phyloP scores from a whole-genome alignment of 2,888 invertebrate species.

The Chrysotoxum bicinctum region DNA sequence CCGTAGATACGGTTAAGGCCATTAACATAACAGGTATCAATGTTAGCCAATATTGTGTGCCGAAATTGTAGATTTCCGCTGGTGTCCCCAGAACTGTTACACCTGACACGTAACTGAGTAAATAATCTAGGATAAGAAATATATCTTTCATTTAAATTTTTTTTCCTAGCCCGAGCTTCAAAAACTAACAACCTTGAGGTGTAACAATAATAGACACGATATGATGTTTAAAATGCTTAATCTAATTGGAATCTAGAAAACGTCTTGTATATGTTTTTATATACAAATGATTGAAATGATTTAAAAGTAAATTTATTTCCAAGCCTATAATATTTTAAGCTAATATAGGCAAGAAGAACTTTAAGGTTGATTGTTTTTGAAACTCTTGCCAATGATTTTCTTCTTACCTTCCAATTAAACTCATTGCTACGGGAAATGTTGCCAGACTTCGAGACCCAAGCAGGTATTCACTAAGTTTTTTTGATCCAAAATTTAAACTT shows the following conservation, averaged over 20 bases:
- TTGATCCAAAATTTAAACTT: conserved; percentile 80
- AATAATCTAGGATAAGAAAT: conserved; percentile 38
- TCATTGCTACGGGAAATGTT: conserved; percentile 92
- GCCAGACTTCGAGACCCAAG: conserved; percentile 89
- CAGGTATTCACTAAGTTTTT: conserved; percentile 87
- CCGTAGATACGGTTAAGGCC: conserved; percentile 85
- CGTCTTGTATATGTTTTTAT: no score
- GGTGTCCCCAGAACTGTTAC: conserved; percentile 94
- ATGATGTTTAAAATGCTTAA: no score
- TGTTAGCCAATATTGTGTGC: conserved; percentile 91
- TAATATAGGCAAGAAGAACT: neutral
- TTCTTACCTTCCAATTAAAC: conserved; percentile 90
- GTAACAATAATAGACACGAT: neutral
- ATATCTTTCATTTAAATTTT: neutral
- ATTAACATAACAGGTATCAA: conserved; percentile 87
- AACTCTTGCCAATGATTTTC: conserved; percentile 26
- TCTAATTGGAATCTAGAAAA: neutral
- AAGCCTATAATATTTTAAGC: neutral
- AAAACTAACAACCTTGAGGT: conserved; percentile 4
- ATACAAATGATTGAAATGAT: no score
- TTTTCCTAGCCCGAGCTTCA: conserved; percentile 16
- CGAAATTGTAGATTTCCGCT: conserved; percentile 93
- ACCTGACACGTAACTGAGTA: conserved; percentile 90
- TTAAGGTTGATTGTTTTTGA: conserved; percentile 24
- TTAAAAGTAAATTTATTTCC: no score